Evolutionary conservation across 92 coral and sea anemone genomes (phyloP), one percentile per base, ranked within the genome.

Genomic region (Isaurus tuberculatus): DNA sequence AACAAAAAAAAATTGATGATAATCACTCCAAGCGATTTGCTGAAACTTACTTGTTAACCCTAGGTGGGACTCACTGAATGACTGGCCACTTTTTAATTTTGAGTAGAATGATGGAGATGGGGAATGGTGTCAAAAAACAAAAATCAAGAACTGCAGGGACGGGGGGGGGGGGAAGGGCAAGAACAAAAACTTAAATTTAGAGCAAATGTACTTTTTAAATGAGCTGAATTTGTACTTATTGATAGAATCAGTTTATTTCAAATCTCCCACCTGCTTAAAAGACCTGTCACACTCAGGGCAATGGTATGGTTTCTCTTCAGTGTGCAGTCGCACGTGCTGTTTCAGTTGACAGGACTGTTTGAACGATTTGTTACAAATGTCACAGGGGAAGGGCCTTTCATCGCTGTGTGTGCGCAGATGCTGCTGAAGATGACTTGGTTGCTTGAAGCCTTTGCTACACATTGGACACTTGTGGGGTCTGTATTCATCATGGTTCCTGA

Each of bases 291-390:
- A 97, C 72, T 94, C 92, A 22, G 94, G 84, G 34, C 99, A 97
- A 15, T 84, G 86, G 33, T 97, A 97, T 0, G 99, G 99, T 27
- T 94, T 94, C 68, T 97, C 99, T 2, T 97, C 99, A n/a, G 99
- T 97, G 90, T 97, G 99, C 9, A 97, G 90, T 55, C 99, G 69
- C 88, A 91, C 86, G 64, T 97, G 99, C 73, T 97, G 99, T 40
- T 97, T 97, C 22, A 97, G 92, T 84, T 97, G 99, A 61, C 99
- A 97, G 0, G 97, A 94, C 85, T 97, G 99, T 78, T 97, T 94
- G 86, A 97, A 97, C 43, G 93, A 90, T 75, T 97, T 97, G 73
- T 86, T 86, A 84, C 99, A 97, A 17, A 97, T 93, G 37, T 94
- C 97, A 42, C 99, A 97, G n/a, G 91, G 79, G 75, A 92, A 97